Evolutionary conservation across 2,888 invertebrate genomes (phyloP).

Genomic region (Drosophila macrothrix): DNA sequence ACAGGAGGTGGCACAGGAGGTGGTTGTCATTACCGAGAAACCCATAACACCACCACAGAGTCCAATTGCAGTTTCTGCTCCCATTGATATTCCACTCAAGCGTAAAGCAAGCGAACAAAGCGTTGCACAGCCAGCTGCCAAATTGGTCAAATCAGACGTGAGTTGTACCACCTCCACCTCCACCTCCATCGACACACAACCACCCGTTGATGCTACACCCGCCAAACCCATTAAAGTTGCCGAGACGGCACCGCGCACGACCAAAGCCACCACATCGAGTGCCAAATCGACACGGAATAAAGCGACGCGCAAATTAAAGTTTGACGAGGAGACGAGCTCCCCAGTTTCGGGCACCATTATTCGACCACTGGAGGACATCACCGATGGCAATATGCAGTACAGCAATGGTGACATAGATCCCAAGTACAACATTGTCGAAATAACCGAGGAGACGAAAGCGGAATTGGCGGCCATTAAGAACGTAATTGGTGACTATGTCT

Average conservation of each 20-base stretch:
- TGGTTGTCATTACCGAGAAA: conserved; percentile 57
- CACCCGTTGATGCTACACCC: conserved; percentile 70
- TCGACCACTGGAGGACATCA: conserved; percentile 91
- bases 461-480: conserved; percentile 98
- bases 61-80: conserved; percentile 83
- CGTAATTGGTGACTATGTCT: conserved; percentile 97
- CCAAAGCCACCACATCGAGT: conserved; percentile 70
- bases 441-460: conserved; percentile 97
- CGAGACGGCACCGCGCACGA: conserved; percentile 80
- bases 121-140: conserved; percentile 67
- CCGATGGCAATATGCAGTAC: conserved; percentile 91
- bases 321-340: conserved; percentile 96
- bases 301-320: conserved; percentile 91
- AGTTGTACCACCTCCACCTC: conserved; percentile 23
- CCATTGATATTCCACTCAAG: conserved; percentile 62
- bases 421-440: conserved; percentile 97
- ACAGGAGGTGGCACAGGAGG: conserved; percentile 55
- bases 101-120: conserved; percentile 58
- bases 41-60: conserved; percentile 72
- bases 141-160: conserved; percentile 68
- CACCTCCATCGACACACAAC: conserved; percentile 1
- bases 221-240: conserved; percentile 76
- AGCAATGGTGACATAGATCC: conserved; percentile 96
- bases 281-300: conserved; percentile 85
- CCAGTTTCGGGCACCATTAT: conserved; percentile 98